Percentiles rank a stretch among this genome's conserved stretches.
phyloP scores from a whole-genome alignment of 2,888 invertebrate genomes.

The Dicyrtomina minuta region DNA sequence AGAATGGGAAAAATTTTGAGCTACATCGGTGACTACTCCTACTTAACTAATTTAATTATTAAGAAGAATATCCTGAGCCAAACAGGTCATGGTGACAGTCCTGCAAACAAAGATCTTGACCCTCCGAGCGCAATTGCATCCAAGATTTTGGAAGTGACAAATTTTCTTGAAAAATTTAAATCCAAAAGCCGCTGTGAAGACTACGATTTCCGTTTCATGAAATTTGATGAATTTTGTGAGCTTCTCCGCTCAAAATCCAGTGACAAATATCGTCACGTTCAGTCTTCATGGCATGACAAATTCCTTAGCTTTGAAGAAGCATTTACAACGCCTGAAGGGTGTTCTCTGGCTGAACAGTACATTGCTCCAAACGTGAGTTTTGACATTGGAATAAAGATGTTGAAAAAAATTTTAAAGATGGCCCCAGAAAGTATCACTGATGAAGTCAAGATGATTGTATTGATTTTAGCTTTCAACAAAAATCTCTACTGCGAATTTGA shows the following conservation, averaged over 20 bases:
- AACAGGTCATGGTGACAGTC: too few relatives aligned
- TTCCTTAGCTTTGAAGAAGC: conserved; percentile 42
- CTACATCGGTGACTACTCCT: conserved; percentile 41
- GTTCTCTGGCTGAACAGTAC: conserved; percentile 27
- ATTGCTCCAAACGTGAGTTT: conserved; percentile 36
- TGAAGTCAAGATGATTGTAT: neutral
- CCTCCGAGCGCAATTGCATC: neutral
- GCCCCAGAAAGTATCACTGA: neutral
- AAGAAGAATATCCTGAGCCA: conserved; percentile 15
- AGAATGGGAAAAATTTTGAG: too few relatives aligned
- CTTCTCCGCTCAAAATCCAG: conserved; percentile 31
- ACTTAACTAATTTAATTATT: conserved; percentile 33
- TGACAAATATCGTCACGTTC: conserved; percentile 12
- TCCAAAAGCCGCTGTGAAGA: conserved; percentile 43
- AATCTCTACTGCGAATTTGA: conserved; percentile 10
- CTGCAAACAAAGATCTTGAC: too few relatives aligned
- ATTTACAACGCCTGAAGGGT: conserved; percentile 28
- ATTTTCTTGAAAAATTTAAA: conserved; percentile 28
- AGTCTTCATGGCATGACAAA: conserved; percentile 30
- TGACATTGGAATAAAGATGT: conserved; percentile 31
- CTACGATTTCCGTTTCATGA: conserved; percentile 30
- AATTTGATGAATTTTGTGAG: conserved; percentile 39
- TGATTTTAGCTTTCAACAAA: conserved; percentile 1
- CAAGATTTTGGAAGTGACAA: neutral
- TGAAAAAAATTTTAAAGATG: conserved; percentile 27